Base-by-base conservation (phyloP, 2,888 invertebrate species). In the Nomada lathburiana region DNA sequence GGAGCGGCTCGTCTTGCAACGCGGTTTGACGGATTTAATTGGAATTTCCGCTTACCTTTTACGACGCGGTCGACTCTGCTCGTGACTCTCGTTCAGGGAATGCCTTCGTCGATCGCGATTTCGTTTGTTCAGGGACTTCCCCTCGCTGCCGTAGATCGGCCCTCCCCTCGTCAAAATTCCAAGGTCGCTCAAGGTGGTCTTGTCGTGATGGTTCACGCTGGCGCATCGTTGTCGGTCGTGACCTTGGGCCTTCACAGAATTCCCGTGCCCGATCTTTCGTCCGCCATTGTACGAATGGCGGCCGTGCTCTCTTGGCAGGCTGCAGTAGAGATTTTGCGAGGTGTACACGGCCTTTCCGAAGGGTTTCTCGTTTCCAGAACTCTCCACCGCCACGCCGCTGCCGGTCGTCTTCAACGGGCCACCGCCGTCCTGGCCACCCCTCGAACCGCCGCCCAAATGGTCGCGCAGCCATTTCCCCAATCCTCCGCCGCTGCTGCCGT, bases 401-500 rank as follows among this genome's bases (percentile, higher is more conserved):
- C 26, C 75, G 65, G 69, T 83, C 65, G 72, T 76, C 63, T 89
- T 90, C 47, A 79, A 20, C 18, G 86, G 65, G 44, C 84, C 82
- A 44, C 84, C 82, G 42, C 86, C 79, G 52, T 92, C 89, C 52
- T 91, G 88, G 42, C 85, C 85, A 72, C 82, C 84, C 81, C 84
- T 90, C 75, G 86, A 88, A 50, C 91, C 90, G 29, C 92, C 92
- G 23, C 91, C 91, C 57, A 93, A 83, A 86, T 93, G 93, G 26
- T 93, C 93, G 9, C 93, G 89, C n/a, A 93, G 73, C 93, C 93
- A 93, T 84, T 92, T 93, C 16, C 93, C 93, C 67, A 93, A 91
- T 65, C 92, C 92, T 29, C 93, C 90, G 55, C 90, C 89, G 23
- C 85, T 77, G 23, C 87, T 76, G 4, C 85, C 85, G 26, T 79